Percentiles rank a stretch among this genome's conserved stretches.
Conservation (phyloP, 2,797 vertebrate species). For the Neosilurus mollespiculum region DNA sequence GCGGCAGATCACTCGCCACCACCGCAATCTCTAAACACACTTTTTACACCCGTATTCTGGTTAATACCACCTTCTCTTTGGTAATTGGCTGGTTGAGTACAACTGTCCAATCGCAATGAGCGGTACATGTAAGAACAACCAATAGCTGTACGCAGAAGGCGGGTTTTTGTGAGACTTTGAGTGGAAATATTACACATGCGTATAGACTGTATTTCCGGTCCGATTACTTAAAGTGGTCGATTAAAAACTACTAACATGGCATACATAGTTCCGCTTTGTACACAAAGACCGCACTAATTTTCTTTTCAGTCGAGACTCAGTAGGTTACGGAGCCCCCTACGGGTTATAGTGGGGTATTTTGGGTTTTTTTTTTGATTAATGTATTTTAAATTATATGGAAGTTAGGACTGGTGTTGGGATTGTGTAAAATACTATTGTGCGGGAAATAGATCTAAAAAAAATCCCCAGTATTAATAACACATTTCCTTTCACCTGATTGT, state of each 20-base stretch:
- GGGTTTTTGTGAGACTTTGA: background rate
- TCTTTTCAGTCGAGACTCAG: background rate
- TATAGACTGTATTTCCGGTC: slow-evolving; percentile 47
- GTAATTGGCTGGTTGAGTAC: background rate
- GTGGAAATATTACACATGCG: slow-evolving; percentile 13
- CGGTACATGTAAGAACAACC: background rate
- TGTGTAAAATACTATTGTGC: too few relatives aligned
- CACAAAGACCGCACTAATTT: background rate
- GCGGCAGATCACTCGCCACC: slow-evolving; percentile 44
- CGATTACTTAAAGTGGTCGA: slow-evolving; percentile 27
- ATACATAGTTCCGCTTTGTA: slow-evolving; percentile 29
- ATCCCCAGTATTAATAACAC: too few relatives aligned
- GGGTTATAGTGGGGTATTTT: too few relatives aligned
- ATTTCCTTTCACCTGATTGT: too few relatives aligned
- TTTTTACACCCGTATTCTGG: slow-evolving; percentile 9
- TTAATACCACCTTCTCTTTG: background rate
- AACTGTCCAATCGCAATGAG: background rate
- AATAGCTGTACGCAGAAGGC: background rate
- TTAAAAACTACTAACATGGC: slow-evolving; percentile 33
- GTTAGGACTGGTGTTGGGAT: too few relatives aligned
- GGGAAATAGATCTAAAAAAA: too few relatives aligned
- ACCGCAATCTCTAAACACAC: slow-evolving; percentile 15
- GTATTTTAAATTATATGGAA: too few relatives aligned
- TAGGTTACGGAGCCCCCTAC: background rate
- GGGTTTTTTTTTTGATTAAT: too few relatives aligned